Conservation (phyloP, 1,140 invertebrate species). For the Brachionus koreanus region DNA sequence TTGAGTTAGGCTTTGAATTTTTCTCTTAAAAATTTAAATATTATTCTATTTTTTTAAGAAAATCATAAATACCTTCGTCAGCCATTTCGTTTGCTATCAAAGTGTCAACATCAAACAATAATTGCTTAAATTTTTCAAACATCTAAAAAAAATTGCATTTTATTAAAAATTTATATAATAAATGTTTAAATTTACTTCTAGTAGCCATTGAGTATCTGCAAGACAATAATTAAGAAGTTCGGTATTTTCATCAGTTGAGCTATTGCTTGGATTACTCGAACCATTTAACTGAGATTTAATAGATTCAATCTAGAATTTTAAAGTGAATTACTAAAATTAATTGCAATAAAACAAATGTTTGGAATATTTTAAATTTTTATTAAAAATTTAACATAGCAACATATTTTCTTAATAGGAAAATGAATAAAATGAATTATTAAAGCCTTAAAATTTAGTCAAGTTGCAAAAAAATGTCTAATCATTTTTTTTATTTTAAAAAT, state of each 20-base stretch:
- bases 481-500: too few species aligned
- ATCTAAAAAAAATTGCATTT: not conserved
- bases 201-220: constrained; percentile 37
- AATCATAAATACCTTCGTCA: not conserved
- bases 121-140: constrained; percentile 43
- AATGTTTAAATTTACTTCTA: not conserved
- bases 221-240: constrained; percentile 32
- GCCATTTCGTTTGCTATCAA: constrained; percentile 14
- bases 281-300: constrained; percentile 7
- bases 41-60: not conserved
- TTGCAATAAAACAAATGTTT: too few species aligned
- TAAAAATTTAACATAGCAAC: too few species aligned
- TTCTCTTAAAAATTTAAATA: not conserved
- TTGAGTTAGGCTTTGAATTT: not conserved
- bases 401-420: too few species aligned
- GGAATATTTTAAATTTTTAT: too few species aligned
- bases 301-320: constrained; percentile 11
- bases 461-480: too few species aligned
- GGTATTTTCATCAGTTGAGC: constrained; percentile 21
- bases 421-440: too few species aligned
- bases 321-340: not conserved
- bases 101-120: constrained; percentile 41
- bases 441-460: too few species aligned
- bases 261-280: not conserved
- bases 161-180: not conserved